Conservation (phyloP, 2,797 vertebrate genomes). For the Pipistrellus pygmaeus region DNA sequence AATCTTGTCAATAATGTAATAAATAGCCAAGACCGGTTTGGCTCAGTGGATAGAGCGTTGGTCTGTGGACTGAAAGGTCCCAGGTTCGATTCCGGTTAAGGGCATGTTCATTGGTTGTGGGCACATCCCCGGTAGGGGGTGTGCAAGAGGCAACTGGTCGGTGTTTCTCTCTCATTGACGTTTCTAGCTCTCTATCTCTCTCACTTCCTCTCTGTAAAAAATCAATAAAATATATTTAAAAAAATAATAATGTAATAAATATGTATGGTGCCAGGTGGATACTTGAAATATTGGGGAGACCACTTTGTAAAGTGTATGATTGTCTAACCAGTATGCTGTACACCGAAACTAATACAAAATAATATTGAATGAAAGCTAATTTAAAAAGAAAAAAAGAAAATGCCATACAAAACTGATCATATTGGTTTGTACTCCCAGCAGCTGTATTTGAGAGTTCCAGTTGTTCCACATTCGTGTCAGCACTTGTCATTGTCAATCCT, state of each 20-base stretch:
- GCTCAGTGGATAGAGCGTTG: too few relatives aligned
- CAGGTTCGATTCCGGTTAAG: too few relatives aligned
- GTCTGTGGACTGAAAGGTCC: too few relatives aligned
- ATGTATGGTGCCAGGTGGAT: background rate
- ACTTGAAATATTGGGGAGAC: background rate
- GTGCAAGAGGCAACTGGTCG: too few relatives aligned
- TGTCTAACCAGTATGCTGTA: background rate
- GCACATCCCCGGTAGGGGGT: too few relatives aligned
- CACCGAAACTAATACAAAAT: background rate
- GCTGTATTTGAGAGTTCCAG: background rate
- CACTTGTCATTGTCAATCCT: background rate
- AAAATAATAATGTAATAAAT: background rate
- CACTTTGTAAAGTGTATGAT: background rate
- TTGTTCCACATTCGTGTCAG: accelerated
- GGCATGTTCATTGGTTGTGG: too few relatives aligned
- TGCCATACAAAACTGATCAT: background rate
- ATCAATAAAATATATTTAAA: too few relatives aligned
- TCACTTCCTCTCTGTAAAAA: too few relatives aligned
- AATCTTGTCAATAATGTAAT: background rate
- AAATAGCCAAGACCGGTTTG: background rate
- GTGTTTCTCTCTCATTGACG: too few relatives aligned
- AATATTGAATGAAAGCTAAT: background rate
- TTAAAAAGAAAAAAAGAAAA: background rate
- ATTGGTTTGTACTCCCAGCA: background rate
- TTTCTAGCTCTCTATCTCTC: too few relatives aligned